phyloP scores from a whole-genome alignment of 2,888 invertebrate genomes.

The Subacronicta megacephala region DNA sequence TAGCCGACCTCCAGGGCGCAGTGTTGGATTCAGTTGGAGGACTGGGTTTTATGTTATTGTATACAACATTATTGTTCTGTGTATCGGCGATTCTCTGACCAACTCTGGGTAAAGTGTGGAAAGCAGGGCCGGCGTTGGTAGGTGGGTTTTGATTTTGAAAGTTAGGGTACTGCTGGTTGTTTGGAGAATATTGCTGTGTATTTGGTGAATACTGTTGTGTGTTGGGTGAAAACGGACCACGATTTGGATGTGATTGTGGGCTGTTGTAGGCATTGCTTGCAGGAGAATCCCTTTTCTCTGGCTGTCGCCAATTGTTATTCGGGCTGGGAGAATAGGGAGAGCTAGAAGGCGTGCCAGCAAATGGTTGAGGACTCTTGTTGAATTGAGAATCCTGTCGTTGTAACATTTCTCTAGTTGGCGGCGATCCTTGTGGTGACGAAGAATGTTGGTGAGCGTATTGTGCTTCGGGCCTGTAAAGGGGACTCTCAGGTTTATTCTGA shows the following conservation, averaged over 20 bases:
- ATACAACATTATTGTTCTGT: constrained; percentile 69
- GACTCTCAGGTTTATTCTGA: constrained; percentile 80
- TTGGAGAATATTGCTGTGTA: constrained; percentile 75
- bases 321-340: constrained; percentile 81
- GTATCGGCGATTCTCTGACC: constrained; percentile 75
- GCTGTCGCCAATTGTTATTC: constrained; percentile 86
- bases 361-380: constrained; percentile 87
- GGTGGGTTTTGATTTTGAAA: constrained; percentile 71
- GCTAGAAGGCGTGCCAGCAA: constrained; percentile 75
- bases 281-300: constrained; percentile 83
- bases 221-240: constrained; percentile 69
- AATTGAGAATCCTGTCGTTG: constrained; percentile 87
- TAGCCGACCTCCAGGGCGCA: constrained; percentile 82
- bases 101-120: constrained; percentile 80
- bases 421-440: constrained; percentile 76
- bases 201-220: constrained; percentile 65
- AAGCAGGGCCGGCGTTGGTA: constrained; percentile 68
- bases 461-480: constrained; percentile 86
- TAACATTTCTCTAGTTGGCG: constrained; percentile 80
- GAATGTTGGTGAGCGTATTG: constrained; percentile 82
- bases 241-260: constrained; percentile 62
- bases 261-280: constrained; percentile 62
- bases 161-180: constrained; percentile 70
- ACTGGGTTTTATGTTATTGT: constrained; percentile 71
- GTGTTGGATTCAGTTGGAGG: constrained; percentile 67